Base-by-base conservation (phyloP, 2,113 vertebrate species). In the Eclectus roratus region DNA sequence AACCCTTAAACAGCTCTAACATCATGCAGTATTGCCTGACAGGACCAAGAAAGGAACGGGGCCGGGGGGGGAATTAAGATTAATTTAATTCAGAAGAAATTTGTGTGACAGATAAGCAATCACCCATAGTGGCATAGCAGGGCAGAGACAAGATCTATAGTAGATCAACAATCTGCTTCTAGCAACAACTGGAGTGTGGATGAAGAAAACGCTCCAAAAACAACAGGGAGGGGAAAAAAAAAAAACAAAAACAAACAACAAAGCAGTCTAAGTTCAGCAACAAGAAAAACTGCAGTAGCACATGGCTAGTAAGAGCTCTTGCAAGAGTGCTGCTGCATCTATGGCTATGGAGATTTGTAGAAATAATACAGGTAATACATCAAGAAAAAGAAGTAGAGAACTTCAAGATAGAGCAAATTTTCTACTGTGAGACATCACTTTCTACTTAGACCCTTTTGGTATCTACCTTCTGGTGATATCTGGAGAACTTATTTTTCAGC, bases 51-150 rank as follows among this genome's bases (percentile, higher is more conserved):
- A 71, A 72, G 27, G 7, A 81, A 66, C 11, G 11, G 11, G 11
- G n/a, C n/a, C n/a, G n/a, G n/a, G n/a, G 18, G 10, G 2, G 5
- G 29, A 55, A 71, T 71, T 24, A 68, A 37, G 43, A 80, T 7
- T 35, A 0, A n/a, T 35, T 76, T 74, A 3, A 19, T 29, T 73
- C 2, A 35, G 19, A 77, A 63, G 6, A 73, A 66, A 31, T 29
- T 2, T 35, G 18, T 41, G 19, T 49, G 49, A 52, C 37, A 64
- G 23, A 23, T 39, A 80, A 76, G 31, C 2, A 1, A 91, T 16
- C 35, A 17, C 3, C 1, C 0, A 0, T 28, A 70, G 43, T 4
- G 14, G 29, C 11, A n/a, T 9, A 87, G 4, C 12, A 80, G 17
- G 3, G 3, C 79, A 39, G 25, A 35, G 4, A 61, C 6, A 31